phyloP scores from a whole-genome alignment of 2,888 invertebrate species.

The Drosophila aldrichi region DNA sequence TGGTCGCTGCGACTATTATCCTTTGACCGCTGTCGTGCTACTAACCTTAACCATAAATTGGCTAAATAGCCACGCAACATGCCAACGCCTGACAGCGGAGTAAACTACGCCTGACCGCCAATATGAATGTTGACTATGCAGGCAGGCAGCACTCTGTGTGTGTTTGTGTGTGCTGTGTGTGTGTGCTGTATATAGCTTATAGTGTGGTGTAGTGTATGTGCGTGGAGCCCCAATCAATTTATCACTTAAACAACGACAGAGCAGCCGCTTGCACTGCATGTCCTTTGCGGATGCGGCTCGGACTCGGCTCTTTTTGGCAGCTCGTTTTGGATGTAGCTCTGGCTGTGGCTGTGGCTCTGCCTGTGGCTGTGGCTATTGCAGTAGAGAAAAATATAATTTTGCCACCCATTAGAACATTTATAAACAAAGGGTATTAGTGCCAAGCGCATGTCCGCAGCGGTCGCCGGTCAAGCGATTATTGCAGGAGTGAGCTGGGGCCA shows the following conservation, averaged over 20 bases:
- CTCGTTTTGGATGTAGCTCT: constrained; percentile 1
- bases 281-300: constrained; percentile 31
- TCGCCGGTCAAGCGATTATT: constrained; percentile 51
- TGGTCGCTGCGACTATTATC: constrained; percentile 74
- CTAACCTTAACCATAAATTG: constrained; percentile 81
- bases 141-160: neutral
- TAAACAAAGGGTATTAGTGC: constrained; percentile 81
- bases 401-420: constrained; percentile 76
- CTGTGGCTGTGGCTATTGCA: constrained; percentile 5
- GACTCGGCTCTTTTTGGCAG: constrained; percentile 29
- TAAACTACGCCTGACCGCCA: constrained; percentile 55
- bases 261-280: constrained; percentile 48
- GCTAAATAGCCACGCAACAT: constrained; percentile 75
- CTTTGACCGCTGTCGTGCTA: constrained; percentile 75
- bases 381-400: constrained; percentile 65
- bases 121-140: constrained; percentile 53
- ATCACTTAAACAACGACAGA: constrained; percentile 76
- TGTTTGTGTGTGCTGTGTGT: constrained; percentile 14
- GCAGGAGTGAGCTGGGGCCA: constrained; percentile 1
- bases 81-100: constrained; percentile 68
- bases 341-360: neutral
- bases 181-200: constrained; percentile 2
- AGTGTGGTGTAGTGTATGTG: constrained; percentile 17
- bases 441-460: constrained; percentile 57
- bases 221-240: constrained; percentile 77